Conservation (phyloP, 2,888 invertebrate genomes). For the Heliconius erato region DNA sequence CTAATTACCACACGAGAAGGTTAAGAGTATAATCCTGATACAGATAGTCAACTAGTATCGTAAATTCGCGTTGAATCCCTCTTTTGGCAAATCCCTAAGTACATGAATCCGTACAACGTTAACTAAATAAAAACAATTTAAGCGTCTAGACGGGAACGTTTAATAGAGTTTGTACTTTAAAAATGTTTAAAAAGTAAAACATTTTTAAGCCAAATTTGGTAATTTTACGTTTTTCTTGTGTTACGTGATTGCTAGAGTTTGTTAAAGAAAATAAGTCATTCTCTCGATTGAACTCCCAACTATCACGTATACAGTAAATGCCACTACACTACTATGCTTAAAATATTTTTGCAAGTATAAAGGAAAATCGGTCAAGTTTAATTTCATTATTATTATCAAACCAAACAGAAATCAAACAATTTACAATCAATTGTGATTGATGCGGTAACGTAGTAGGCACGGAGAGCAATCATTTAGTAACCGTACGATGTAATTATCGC, state of each 20-base stretch:
- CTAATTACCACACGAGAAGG: not conserved
- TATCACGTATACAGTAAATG: not conserved
- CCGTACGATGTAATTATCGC: constrained; percentile 8
- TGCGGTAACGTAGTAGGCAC: not conserved
- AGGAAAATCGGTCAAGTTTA: not conserved
- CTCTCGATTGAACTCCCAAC: not conserved
- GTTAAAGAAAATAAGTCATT: not conserved
- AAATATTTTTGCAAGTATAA: not conserved
- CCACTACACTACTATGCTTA: not conserved
- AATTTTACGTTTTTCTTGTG: not conserved
- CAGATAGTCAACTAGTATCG: constrained; percentile 21
- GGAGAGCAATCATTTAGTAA: not conserved
- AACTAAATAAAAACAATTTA: constrained; percentile 33
- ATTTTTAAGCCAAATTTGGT: not conserved
- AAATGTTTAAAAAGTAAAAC: not conserved
- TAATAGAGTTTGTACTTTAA: constrained; percentile 20
- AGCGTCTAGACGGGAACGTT: constrained; percentile 41
- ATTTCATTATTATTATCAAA: not conserved
- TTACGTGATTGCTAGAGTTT: too few species aligned
- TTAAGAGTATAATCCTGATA: not conserved
- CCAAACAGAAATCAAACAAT: not conserved
- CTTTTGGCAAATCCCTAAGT: constrained; percentile 34
- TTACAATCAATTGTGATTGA: constrained; percentile 6
- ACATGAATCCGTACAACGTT: constrained; percentile 41
- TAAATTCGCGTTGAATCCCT: constrained; percentile 4